Base-by-base conservation (phyloP, 1,140 invertebrate genomes). In the Elysia chlorotica region DNA sequence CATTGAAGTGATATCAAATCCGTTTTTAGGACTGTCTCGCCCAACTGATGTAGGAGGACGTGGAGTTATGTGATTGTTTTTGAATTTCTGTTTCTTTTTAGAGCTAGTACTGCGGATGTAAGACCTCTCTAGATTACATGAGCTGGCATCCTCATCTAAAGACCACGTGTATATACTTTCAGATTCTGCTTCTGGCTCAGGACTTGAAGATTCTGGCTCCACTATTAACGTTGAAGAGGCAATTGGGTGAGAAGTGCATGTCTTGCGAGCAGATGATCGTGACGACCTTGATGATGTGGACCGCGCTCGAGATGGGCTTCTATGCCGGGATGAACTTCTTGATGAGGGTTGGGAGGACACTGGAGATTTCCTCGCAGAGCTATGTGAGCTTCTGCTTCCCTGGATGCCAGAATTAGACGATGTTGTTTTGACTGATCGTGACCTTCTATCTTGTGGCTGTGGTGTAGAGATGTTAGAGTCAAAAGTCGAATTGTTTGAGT, bases 161-260 rank as follows among this genome's bases (percentile, higher is more conserved):
- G 81, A 83, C 83, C 81, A 84, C 1, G 78, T 82, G 63, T 81
- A 84, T 6, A 82, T 76, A 73, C 79, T 82, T 38, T 77, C 78
- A 68, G 76, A 56, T 54, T 59, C 71, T 65, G 38, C 68, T 71
- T 23, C 62, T 61, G 57, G 61, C 37, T n/a, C n/a, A n/a, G n/a
- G 69, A 65, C 37, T 71, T 25, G 23, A 33, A 23, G 65, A 57
- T 31, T 59, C 63, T 5, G 74, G 62, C 10, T 77, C 75, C 23
- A 41, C 74, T 4, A 81, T 77, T 71, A 79, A 48, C 31, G 80
- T 80, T 30, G 80, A 81, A 6, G 76, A 78, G 17, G 75, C 78
- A 28, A 78, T 61, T 33, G 78, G 78, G 25, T 77, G 76, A 62
- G 74, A 74, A 21, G 37, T 75, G 70, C 61, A 65, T 5, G 72